A percentile compares a stretch with the other conserved stretches of the same genome.
These are phyloP conservation scores for Hecatera dysodea DNA, from an alignment of 2,888 invertebrate genomes.

Conservation along the genomic window DNA sequence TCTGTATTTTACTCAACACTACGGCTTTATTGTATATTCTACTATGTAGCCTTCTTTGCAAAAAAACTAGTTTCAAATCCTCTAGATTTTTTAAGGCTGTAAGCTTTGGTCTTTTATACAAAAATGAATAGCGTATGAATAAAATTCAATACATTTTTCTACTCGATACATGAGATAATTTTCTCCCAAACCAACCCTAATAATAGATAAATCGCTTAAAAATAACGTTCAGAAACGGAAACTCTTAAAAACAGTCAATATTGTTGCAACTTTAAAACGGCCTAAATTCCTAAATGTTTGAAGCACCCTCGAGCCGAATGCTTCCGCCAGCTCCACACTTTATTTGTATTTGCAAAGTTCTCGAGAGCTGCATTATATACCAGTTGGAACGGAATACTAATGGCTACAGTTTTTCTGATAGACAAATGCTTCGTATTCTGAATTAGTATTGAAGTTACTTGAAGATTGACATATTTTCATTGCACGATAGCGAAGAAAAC, in stretches of 20 bases:
- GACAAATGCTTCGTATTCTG: no score
- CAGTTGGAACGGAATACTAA: slow-evolving; percentile 25
- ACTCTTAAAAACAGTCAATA: not conserved
- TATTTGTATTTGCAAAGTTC: slow-evolving; percentile 70
- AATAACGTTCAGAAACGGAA: not conserved
- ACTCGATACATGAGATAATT: no score
- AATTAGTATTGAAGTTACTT: no score
- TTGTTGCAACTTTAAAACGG: slow-evolving; percentile 32
- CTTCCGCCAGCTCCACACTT: slow-evolving; percentile 27
- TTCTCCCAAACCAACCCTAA: no score
- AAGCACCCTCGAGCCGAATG: slow-evolving; percentile 27
- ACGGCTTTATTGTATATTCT: not conserved
- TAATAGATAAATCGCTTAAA: no score
- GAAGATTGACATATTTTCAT: no score
- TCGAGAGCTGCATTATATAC: slow-evolving; percentile 65
- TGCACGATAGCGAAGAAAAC: no score
- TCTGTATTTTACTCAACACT: not conserved
- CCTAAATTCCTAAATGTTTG: slow-evolving; percentile 46
- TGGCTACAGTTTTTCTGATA: slow-evolving; percentile 19
- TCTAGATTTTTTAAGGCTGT: not conserved
- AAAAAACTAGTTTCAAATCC: not conserved
- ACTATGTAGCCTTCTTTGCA: not conserved
- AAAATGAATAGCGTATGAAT: not conserved
- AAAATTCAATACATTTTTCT: no score
- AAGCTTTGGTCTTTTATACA: no score